Percentiles rank a stretch among this genome's conserved stretches.
phyloP scores from a whole-genome alignment of 2,113 vertebrate species.

The Amazona guildingii region DNA sequence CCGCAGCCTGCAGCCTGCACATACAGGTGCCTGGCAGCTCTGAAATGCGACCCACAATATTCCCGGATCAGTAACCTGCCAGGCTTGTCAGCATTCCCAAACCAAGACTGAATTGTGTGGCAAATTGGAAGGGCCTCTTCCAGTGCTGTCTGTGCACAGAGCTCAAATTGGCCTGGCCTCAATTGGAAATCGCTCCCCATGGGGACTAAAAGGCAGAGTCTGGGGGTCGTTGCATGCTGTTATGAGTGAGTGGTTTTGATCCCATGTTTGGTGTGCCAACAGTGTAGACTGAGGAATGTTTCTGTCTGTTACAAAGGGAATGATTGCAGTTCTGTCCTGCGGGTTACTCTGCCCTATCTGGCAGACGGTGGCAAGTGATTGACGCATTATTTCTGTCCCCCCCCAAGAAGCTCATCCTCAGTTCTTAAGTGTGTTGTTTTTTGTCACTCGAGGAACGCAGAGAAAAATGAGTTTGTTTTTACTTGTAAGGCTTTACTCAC shows the following conservation, averaged over 20 bases:
- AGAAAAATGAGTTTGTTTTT: constrained; percentile 82
- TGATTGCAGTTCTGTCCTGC: constrained; percentile 38
- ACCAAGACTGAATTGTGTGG: background rate
- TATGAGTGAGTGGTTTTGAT: constrained; percentile 68
- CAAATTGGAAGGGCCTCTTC: constrained; percentile 4
- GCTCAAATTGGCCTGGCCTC: background rate
- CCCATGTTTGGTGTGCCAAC: constrained; percentile 69
- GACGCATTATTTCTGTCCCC: constrained; percentile 23
- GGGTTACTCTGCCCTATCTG: constrained; percentile 32
- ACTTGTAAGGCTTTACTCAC: constrained; percentile 85
- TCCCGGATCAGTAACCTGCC: background rate
- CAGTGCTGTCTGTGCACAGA: background rate
- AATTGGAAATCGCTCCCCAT: constrained; percentile 1
- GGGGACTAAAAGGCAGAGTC: background rate
- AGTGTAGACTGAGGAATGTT: constrained; percentile 73
- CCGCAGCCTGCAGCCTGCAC: constrained; percentile 17
- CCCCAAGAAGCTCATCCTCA: constrained; percentile 60
- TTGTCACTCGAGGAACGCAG: constrained; percentile 75
- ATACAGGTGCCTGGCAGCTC: background rate
- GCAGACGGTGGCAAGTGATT: constrained; percentile 59
- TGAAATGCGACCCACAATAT: background rate
- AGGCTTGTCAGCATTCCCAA: constrained; percentile 20
- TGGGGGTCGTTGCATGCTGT: constrained; percentile 73
- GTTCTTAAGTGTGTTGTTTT: constrained; percentile 80
- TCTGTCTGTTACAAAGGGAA: constrained; percentile 48